Percentiles rank a stretch among this genome's conserved stretches.
Evolutionary conservation across 2,888 invertebrate species (phyloP).

Genomic region (Catocala fraxini): DNA sequence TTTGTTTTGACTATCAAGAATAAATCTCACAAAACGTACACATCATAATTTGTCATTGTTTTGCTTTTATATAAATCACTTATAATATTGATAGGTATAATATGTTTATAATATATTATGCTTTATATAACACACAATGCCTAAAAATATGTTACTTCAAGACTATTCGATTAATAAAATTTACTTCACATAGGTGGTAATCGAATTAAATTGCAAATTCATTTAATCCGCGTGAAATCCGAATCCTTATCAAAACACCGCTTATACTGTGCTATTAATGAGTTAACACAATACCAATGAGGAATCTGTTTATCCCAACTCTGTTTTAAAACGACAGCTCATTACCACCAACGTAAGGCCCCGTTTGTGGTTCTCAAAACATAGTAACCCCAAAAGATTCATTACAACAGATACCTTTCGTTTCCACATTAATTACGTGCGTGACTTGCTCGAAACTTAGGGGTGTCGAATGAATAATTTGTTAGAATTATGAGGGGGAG

Average conservation of each 20-base stretch:
- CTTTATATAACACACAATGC: no score
- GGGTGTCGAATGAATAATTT: constrained; percentile 34
- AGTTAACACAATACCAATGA: constrained; percentile 12
- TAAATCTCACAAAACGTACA: no score
- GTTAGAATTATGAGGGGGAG: constrained; percentile 9
- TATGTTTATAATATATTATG: no score
- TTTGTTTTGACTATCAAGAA: no score
- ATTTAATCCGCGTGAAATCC: not conserved
- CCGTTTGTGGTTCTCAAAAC: constrained; percentile 42
- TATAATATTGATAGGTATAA: no score
- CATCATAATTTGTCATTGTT: no score
- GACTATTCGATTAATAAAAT: no score
- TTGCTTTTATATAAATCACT: no score
- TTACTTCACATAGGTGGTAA: no score
- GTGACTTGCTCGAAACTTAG: constrained; percentile 47
- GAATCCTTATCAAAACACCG: not conserved
- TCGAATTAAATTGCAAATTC: no score
- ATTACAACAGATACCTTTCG: constrained; percentile 51
- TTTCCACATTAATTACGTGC: constrained; percentile 51
- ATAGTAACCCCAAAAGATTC: constrained; percentile 47
- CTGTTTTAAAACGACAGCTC: constrained; percentile 30
- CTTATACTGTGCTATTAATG: constrained; percentile 10
- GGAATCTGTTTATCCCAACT: constrained; percentile 16
- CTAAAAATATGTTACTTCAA: no score
- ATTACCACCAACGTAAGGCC: constrained; percentile 22